Percentiles rank a stretch among this genome's conserved stretches.
phyloP scores from a whole-genome alignment of 1,140 invertebrate genomes.

The Potamilus streckersoni region DNA sequence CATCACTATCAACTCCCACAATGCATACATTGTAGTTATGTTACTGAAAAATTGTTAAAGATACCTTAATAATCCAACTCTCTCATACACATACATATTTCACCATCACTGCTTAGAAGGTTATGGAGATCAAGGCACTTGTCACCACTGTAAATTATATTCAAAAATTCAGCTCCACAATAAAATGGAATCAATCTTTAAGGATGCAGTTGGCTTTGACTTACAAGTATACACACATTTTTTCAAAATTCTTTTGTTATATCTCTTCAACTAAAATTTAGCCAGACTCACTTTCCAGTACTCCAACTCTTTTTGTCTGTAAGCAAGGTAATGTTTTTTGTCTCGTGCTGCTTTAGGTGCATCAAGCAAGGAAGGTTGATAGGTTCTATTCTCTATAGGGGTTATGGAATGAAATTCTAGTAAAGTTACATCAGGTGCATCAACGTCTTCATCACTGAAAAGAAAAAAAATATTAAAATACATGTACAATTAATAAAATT shows the following conservation, averaged over 20 bases:
- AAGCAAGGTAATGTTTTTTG: slow-evolving; percentile 25
- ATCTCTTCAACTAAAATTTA: no score
- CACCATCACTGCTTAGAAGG: no score
- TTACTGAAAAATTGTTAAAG: no score
- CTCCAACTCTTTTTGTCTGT: slow-evolving; percentile 25
- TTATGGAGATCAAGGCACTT: no score
- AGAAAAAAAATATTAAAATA: background rate
- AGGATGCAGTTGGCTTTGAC: background rate
- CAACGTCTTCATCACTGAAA: slow-evolving; percentile 31
- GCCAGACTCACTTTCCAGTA: slow-evolving; percentile 38
- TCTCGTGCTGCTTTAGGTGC: slow-evolving; percentile 22
- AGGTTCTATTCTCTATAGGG: slow-evolving; percentile 30
- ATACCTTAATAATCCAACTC: no score
- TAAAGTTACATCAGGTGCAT: slow-evolving; percentile 35
- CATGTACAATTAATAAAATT: background rate
- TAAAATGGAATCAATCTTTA: no score
- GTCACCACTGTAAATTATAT: no score
- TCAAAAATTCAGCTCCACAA: no score
- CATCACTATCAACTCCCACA: no score
- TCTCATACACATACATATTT: no score
- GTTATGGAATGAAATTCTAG: slow-evolving; percentile 37
- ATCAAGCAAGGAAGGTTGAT: slow-evolving; percentile 28
- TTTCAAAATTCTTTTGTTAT: no score
- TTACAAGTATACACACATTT: background rate
- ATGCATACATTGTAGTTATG: no score